Evolutionary conservation across 2,113 vertebrate genomes (phyloP).

Genomic region (Chamaetylas fuelleborni): DNA sequence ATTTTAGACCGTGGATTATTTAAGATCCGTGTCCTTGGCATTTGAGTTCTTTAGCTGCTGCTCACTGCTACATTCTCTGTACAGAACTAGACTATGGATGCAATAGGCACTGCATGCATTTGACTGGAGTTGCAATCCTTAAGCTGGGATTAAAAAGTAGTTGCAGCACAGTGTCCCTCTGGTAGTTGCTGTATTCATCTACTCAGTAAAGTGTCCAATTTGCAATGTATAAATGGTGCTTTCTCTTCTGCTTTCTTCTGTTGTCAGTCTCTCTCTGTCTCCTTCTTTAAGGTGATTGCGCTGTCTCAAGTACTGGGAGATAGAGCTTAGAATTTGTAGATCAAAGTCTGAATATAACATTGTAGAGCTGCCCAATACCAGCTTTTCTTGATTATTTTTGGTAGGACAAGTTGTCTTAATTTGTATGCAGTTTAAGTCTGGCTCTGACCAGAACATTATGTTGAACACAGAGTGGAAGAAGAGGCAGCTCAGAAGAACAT

Average conservation of each 20-base stretch:
- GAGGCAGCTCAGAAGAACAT: slow-evolving; percentile 93
- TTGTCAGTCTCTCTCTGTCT: slow-evolving; percentile 22
- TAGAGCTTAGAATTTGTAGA: neutral
- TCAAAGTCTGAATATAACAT: neutral
- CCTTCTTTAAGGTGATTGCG: neutral
- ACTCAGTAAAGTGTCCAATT: neutral
- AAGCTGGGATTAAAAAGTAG: neutral
- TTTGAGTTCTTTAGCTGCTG: neutral
- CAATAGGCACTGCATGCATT: fast-evolving
- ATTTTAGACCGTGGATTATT: neutral
- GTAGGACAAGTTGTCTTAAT: neutral
- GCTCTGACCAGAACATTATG: neutral
- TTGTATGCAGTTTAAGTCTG: neutral
- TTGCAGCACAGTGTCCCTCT: neutral
- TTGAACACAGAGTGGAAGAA: slow-evolving; percentile 87
- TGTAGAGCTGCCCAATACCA: neutral
- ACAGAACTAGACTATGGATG: neutral
- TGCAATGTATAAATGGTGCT: neutral
- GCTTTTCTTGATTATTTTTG: neutral
- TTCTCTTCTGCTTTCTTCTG: slow-evolving; percentile 42
- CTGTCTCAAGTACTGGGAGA: neutral
- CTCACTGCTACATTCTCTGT: neutral
- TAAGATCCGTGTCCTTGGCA: neutral
- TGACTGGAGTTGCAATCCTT: neutral
- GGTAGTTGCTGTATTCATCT: neutral